A percentile compares a stretch with the other conserved stretches of the same genome.
Conservation (phyloP, 2,113 vertebrate genomes). For the Australoheros scitulus region DNA sequence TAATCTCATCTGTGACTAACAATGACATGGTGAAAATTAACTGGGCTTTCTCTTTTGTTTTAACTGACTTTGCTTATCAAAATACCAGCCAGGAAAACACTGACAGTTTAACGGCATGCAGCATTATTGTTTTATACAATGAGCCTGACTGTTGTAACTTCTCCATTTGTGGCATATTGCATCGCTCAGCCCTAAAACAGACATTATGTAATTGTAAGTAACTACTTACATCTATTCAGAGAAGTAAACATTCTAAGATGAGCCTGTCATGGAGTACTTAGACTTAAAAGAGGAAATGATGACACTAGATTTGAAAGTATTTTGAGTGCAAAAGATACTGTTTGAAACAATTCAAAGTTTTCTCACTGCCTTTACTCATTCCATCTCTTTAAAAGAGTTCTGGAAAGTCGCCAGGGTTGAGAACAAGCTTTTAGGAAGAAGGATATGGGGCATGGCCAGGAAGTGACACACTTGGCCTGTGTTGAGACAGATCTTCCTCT, state of each 20-base stretch:
- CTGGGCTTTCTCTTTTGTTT: neutral
- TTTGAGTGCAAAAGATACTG: neutral
- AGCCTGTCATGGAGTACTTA: neutral
- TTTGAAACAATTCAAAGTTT: conserved; percentile 19
- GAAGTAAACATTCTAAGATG: conserved; percentile 20
- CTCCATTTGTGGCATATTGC: conserved; percentile 32
- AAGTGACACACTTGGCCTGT: conserved; percentile 64
- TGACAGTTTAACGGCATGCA: neutral
- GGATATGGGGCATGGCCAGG: conserved; percentile 47
- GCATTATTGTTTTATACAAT: neutral
- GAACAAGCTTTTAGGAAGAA: conserved; percentile 36
- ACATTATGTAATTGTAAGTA: conserved; percentile 30
- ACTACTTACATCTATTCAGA: neutral
- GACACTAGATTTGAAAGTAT: neutral
- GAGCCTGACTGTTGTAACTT: conserved; percentile 12
- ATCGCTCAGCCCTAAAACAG: neutral
- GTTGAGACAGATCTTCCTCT: conserved; percentile 67
- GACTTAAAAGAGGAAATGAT: conserved; percentile 17
- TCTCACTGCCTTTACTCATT: neutral
- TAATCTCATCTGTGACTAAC: neutral
- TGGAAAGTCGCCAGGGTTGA: conserved; percentile 24
- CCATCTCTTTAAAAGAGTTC: neutral
- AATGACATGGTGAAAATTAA: neutral
- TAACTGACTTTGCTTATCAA: neutral
- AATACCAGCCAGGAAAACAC: neutral